phyloP scores from a whole-genome alignment of 2,888 invertebrate species.

The Agonum fuliginosum region DNA sequence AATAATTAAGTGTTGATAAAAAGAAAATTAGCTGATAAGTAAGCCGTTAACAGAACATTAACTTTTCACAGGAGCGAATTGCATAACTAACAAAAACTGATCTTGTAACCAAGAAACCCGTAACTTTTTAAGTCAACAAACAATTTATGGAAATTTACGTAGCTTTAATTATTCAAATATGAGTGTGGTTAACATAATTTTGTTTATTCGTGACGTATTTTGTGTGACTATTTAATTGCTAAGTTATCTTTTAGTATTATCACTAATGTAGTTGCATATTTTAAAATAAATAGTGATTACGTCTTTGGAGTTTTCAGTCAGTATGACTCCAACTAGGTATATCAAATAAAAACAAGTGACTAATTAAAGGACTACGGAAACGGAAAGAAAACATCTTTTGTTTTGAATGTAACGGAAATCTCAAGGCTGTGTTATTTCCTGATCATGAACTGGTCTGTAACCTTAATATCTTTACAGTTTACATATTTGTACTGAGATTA shows the following conservation, averaged over 20 bases:
- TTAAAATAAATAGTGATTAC: constrained; percentile 33
- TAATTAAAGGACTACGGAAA: not conserved
- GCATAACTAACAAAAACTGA: constrained; percentile 21
- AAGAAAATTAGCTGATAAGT: not conserved
- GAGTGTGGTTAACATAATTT: not conserved
- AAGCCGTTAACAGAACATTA: constrained; percentile 1
- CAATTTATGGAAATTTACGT: constrained; percentile 44
- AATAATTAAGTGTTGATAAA: constrained; percentile 1
- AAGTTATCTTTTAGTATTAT: constrained; percentile 41
- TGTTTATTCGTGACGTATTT: constrained; percentile 7
- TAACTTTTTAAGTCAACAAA: constrained; percentile 17
- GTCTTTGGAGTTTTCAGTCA: constrained; percentile 9
- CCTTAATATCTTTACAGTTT: constrained; percentile 14
- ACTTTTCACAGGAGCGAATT: not conserved
- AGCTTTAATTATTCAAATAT: constrained; percentile 30
- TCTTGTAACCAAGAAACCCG: constrained; percentile 14
- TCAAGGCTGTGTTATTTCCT: constrained; percentile 10
- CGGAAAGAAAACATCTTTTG: not conserved
- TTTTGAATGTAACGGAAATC: not conserved
- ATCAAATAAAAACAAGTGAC: not conserved
- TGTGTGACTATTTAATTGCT: not conserved
- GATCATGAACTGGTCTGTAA: not conserved
- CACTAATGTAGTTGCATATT: constrained; percentile 20
- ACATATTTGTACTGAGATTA: not conserved
- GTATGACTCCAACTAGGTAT: constrained; percentile 9